A percentile compares a stretch with the other conserved stretches of the same genome.
Conservation (phyloP, 2,888 invertebrate genomes). For the Hirtodrosophila duncani region DNA sequence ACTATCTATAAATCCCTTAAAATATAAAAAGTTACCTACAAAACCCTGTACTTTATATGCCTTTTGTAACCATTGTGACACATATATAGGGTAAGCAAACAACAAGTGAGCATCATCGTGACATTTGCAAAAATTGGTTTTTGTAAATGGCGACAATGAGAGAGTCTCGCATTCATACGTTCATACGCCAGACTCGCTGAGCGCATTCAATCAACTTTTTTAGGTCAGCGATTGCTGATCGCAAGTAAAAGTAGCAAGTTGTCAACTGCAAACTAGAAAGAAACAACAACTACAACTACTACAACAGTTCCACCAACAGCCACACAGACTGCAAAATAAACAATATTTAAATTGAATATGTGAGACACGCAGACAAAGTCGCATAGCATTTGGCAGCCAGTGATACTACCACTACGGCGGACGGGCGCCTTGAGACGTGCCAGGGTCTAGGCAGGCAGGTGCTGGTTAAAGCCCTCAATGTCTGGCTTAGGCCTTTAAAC, state of each 20-base stretch:
- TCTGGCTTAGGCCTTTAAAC: no score
- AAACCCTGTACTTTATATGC: no score
- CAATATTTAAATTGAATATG: constrained; percentile 62
- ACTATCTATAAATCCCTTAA: no score
- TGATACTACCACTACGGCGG: neutral
- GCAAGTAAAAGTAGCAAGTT: constrained; percentile 59
- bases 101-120: constrained; percentile 47
- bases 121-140: constrained; percentile 52
- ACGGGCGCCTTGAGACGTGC: no score
- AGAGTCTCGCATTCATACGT: constrained; percentile 18
- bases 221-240: constrained; percentile 60
- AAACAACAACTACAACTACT: constrained; percentile 17
- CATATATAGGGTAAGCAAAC: no score
- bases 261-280: constrained; percentile 52
- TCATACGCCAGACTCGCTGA: constrained; percentile 16
- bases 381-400: constrained; percentile 13
- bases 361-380: constrained; percentile 29
- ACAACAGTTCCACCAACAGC: constrained; percentile 7
- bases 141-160: constrained; percentile 22
- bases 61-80: no score
- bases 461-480: no score
- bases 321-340: constrained; percentile 53
- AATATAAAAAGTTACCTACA: no score
- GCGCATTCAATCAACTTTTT: constrained; percentile 63
- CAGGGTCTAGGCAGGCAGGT: no score